Evolutionary conservation across 2,797 vertebrate genomes (phyloP).

Genomic region (Taeniopygia guttata): DNA sequence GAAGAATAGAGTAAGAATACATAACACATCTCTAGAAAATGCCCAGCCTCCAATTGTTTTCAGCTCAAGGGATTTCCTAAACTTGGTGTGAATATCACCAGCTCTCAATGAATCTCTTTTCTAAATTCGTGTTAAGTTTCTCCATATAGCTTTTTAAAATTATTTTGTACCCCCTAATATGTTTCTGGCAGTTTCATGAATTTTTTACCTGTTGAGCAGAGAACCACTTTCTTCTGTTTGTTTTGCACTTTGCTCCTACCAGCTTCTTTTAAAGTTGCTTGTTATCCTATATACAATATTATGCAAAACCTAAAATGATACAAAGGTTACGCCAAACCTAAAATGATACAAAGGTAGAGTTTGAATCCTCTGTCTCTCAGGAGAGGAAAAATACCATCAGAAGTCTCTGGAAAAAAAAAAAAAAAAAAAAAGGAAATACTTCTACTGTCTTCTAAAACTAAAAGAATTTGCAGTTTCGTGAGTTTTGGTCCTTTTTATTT

Average conservation of each 20-base stretch:
- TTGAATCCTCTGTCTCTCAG: neutral
- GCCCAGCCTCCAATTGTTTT: neutral
- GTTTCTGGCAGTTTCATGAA: neutral
- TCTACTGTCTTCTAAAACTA: neutral
- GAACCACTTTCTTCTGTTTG: neutral
- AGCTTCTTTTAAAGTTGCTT: neutral
- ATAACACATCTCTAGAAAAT: neutral
- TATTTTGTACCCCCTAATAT: neutral
- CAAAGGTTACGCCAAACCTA: neutral
- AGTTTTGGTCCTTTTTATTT: neutral
- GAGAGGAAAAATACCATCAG: neutral
- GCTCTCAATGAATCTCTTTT: neutral
- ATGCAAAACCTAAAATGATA: neutral
- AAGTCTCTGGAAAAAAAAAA: neutral
- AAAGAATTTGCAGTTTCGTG: neutral
- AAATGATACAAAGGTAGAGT: neutral
- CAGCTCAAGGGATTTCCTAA: neutral
- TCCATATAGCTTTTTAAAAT: neutral
- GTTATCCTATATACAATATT: neutral
- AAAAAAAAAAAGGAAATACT: neutral
- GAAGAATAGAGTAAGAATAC: neutral
- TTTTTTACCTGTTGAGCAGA: neutral
- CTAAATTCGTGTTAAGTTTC: neutral
- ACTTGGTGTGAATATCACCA: neutral
- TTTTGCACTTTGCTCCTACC: neutral